Conservation (phyloP, 2,888 invertebrate species). For the Homarus gammarus region DNA sequence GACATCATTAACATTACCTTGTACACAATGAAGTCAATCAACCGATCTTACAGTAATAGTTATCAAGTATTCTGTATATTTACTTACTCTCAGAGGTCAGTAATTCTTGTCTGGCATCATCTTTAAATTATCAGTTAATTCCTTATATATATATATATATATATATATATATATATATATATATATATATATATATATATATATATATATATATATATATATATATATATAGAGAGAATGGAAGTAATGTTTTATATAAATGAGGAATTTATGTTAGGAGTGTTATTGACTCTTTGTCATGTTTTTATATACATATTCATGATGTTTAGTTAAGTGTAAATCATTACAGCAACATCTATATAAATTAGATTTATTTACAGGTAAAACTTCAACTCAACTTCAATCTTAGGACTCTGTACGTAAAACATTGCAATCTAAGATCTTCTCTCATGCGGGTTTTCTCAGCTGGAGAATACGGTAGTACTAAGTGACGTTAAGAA, state of each 20-base stretch:
- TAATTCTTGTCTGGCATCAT: too few relatives aligned
- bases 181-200: constrained; percentile 26
- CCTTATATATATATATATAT: neutral
- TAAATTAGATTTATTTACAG: neutral
- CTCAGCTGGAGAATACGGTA: constrained; percentile 17
- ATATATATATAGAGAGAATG: neutral
- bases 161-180: constrained; percentile 20
- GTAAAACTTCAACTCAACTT: constrained; percentile 49
- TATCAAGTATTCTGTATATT: too few relatives aligned
- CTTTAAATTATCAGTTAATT: too few relatives aligned
- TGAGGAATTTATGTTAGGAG: neutral
- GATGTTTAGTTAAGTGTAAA: neutral
- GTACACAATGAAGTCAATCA: too few relatives aligned
- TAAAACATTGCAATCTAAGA: constrained; percentile 42
- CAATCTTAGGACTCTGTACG: constrained; percentile 50
- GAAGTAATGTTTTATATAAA: constrained; percentile 1
- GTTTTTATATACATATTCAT: neutral
- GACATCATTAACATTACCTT: too few relatives aligned
- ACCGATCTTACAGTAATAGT: too few relatives aligned
- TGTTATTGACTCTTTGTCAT: neutral
- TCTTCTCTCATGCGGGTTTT: constrained; percentile 61
- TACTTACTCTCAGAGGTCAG: too few relatives aligned
- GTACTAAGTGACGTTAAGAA: constrained; percentile 46
- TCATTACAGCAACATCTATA: neutral
- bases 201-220: constrained; percentile 24